Percentiles rank a stretch among this genome's conserved stretches.
phyloP scores from a whole-genome alignment of 2,888 invertebrate genomes.

The Campoplex capitator region DNA sequence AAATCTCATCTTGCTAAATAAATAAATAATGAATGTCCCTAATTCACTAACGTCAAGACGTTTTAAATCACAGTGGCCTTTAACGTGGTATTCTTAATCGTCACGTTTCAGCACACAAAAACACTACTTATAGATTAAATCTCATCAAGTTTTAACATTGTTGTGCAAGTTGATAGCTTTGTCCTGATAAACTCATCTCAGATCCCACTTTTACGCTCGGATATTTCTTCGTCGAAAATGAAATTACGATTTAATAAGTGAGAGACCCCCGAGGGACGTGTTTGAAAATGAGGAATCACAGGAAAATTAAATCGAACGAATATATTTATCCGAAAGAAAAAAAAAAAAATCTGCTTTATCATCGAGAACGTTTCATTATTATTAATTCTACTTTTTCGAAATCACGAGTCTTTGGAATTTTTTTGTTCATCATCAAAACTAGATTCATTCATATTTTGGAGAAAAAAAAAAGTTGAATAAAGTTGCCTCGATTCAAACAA shows the following conservation, averaged over 20 bases:
- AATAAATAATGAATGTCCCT: conserved; percentile 67
- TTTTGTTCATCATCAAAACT: conserved; percentile 19
- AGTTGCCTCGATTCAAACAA: conserved; percentile 16
- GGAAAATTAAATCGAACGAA: not conserved
- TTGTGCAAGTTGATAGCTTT: conserved; percentile 9
- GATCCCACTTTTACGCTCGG: conserved; percentile 28
- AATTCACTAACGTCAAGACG: conserved; percentile 60
- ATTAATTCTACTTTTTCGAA: conserved; percentile 15
- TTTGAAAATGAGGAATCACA: conserved; percentile 28
- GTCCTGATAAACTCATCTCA: conserved; percentile 28
- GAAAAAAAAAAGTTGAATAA: conserved; percentile 5
- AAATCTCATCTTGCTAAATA: conserved; percentile 61
- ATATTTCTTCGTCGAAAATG: conserved; percentile 20
- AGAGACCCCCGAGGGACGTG: conserved; percentile 44
- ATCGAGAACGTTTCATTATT: not conserved
- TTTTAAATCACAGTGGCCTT: conserved; percentile 59
- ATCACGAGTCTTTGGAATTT: conserved; percentile 25
- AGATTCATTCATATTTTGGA: conserved; percentile 20
- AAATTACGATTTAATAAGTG: conserved; percentile 35
- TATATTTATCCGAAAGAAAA: conserved; percentile 1
- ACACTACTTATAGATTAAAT: conserved; percentile 44
- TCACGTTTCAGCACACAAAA: conserved; percentile 44
- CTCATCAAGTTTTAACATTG: conserved; percentile 35
- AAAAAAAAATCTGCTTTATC: conserved; percentile 13
- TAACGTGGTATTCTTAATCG: conserved; percentile 35